phyloP scores from a whole-genome alignment of 2,113 vertebrate species.

The Corydoras maculifer region DNA sequence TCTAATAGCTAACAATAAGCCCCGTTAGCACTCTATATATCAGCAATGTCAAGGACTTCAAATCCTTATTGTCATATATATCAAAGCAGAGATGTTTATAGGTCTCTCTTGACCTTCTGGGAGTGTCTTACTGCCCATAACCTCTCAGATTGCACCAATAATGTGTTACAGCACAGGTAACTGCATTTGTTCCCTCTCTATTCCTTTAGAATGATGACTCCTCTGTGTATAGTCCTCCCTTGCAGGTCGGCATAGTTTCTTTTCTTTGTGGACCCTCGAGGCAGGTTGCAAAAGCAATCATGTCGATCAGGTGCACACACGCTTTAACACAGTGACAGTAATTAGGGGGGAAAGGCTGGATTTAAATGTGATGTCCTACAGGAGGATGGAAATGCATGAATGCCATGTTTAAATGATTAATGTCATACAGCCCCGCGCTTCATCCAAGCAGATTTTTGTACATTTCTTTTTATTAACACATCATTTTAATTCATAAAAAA shows the following conservation, averaged over 20 bases:
- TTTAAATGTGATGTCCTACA: too few species aligned
- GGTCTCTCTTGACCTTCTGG: constrained; percentile 13
- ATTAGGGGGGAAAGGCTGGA: too few species aligned
- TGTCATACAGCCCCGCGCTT: too few species aligned
- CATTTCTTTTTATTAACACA: too few species aligned
- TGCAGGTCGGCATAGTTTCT: constrained; percentile 11
- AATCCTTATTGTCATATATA: constrained; percentile 24
- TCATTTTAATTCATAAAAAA: too few species aligned
- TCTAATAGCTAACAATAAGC: constrained; percentile 1
- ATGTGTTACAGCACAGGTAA: constrained; percentile 29
- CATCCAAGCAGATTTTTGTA: too few species aligned
- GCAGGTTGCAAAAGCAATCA: too few species aligned
- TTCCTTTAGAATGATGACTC: constrained; percentile 28
- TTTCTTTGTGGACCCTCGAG: too few species aligned
- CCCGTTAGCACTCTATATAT: constrained; percentile 15
- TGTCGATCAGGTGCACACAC: too few species aligned
- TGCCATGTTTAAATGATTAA: too few species aligned
- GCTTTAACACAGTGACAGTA: too few species aligned
- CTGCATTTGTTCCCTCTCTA: constrained; percentile 11
- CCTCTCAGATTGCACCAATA: constrained; percentile 23
- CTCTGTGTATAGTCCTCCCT: constrained; percentile 14
- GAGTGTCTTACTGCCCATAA: constrained; percentile 15
- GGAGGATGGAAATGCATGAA: too few species aligned
- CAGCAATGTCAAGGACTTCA: constrained; percentile 23
- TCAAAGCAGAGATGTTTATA: constrained; percentile 19